phyloP scores from a whole-genome alignment of 1,140 invertebrate genomes.

The Hyphantria cunea region DNA sequence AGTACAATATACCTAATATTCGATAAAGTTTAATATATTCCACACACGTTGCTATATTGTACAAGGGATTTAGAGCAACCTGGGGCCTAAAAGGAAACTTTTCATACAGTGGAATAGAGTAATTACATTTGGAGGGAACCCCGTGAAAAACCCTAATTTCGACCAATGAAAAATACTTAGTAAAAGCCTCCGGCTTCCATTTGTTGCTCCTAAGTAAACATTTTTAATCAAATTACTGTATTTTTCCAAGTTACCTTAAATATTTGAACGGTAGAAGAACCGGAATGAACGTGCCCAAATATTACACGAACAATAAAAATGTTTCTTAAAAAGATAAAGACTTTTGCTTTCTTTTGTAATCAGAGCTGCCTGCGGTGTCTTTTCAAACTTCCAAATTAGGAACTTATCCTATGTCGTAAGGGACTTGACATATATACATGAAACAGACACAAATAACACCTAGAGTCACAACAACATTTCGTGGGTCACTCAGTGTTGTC shows the following conservation, averaged over 20 bases:
- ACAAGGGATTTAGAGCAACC: constrained; percentile 2
- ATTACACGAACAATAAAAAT: constrained; percentile 15
- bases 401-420: too few relatives aligned
- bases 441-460: too few relatives aligned
- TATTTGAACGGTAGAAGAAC: constrained; percentile 15
- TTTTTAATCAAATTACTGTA: constrained; percentile 41
- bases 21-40: constrained; percentile 20
- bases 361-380: too few relatives aligned
- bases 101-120: constrained; percentile 43
- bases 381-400: too few relatives aligned
- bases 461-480: too few relatives aligned
- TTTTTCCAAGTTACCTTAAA: constrained; percentile 22
- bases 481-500: too few relatives aligned
- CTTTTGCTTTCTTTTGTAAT: constrained; percentile 8
- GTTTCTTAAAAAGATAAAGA: constrained; percentile 15
- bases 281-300: constrained; percentile 12
- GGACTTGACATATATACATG: too few relatives aligned
- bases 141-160: constrained; percentile 42
- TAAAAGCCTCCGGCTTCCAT: constrained; percentile 29
- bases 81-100: constrained; percentile 18
- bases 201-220: constrained; percentile 46
- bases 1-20: too few relatives aligned
- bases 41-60: constrained; percentile 15
- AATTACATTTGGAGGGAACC: constrained; percentile 42
- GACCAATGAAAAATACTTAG: constrained; percentile 40